Percentiles rank a stretch among this genome's conserved stretches.
Evolutionary conservation across 2,113 vertebrate genomes (phyloP).

Genomic region (Climacteris rufus): DNA sequence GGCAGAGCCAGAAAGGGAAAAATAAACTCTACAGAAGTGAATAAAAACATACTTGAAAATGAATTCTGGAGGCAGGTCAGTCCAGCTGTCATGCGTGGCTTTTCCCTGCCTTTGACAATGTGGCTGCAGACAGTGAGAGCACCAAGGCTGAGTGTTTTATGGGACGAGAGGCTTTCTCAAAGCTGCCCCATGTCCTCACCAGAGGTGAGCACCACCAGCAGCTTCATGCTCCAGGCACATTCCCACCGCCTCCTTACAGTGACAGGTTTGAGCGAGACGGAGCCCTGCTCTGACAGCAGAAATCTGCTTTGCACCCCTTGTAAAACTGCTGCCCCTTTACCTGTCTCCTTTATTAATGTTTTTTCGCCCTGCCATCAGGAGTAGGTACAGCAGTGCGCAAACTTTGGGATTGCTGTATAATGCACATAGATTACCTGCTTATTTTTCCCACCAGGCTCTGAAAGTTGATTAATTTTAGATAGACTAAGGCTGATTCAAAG

Average conservation of each 20-base stretch:
- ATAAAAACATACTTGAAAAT: not conserved
- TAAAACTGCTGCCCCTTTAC: not conserved
- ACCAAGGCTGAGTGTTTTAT: not conserved
- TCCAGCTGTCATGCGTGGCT: rapidly evolving
- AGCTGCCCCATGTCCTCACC: not conserved
- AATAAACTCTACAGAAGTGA: not conserved
- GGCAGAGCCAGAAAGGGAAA: not conserved
- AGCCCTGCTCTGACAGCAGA: not conserved
- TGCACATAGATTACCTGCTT: not conserved
- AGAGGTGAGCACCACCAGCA: not conserved
- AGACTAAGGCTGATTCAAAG: not conserved
- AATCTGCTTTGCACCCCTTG: not conserved
- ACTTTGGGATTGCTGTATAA: not conserved
- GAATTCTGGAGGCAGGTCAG: not conserved
- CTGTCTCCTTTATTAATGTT: not conserved
- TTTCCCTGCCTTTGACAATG: not conserved
- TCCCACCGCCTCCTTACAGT: rapidly evolving
- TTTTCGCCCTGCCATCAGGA: not conserved
- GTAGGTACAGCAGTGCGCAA: not conserved
- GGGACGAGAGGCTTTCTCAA: not conserved
- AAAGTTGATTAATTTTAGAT: slow-evolving; percentile 42
- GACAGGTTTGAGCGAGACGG: not conserved
- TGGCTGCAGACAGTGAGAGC: rapidly evolving
- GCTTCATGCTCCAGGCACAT: not conserved
- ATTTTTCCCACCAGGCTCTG: slow-evolving; percentile 13